Evolutionary conservation across 2,113 vertebrate genomes (phyloP).

Genomic region (Propithecus coquereli): DNA sequence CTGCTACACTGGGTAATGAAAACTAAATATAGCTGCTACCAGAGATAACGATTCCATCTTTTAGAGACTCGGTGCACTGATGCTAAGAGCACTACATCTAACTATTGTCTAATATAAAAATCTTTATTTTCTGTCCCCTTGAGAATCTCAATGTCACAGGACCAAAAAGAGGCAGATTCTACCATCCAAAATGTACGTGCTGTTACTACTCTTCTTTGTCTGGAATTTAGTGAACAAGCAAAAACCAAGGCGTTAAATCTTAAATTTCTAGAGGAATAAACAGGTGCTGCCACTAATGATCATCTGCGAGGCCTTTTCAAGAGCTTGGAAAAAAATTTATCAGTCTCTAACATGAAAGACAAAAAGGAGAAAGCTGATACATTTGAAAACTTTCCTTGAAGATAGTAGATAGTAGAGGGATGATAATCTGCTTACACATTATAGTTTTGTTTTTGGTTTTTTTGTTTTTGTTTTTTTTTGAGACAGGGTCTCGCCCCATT

Average conservation of each 20-base stretch:
- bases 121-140: not conserved
- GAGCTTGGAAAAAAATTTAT: not conserved
- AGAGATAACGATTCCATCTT: not conserved
- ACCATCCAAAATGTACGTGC: not conserved
- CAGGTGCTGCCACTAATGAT: not conserved
- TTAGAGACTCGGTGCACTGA: not conserved
- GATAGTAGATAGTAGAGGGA: not conserved
- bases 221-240: not conserved
- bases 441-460: not conserved
- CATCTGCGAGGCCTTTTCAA: not conserved
- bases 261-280: not conserved
- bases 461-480: too few relatives aligned
- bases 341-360: not conserved
- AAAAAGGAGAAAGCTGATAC: not conserved
- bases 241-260: not conserved
- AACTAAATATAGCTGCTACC: not conserved
- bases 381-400: not conserved
- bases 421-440: not conserved
- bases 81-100: not conserved
- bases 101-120: not conserved
- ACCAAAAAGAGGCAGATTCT: not conserved
- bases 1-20: not conserved
- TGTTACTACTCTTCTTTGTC: not conserved
- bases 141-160: not conserved
- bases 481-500: too few relatives aligned